Base-by-base conservation (phyloP, 2,888 invertebrate species). In the Zygogramma bicolorata region DNA sequence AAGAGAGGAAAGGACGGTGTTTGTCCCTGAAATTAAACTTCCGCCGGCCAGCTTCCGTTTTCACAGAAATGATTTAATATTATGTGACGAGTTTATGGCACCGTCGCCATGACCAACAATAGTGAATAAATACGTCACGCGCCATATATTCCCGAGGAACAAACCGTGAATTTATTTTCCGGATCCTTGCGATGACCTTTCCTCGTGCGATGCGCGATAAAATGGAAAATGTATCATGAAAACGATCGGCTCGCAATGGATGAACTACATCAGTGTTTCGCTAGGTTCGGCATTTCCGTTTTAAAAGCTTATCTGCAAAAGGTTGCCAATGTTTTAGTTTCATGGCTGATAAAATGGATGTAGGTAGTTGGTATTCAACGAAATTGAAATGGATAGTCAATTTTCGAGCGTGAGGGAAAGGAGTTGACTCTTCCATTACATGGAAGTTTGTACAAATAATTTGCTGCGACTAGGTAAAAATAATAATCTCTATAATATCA, bases 141-240 rank as follows among this genome's bases (percentile, higher is more conserved):
- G 25, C 27, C 22, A 53, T 53, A 53, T 53, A 53, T 27, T 53
- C 27, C 1, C n/a, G 27, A 27, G 53, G 27, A 53, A 53, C 53
- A 53, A 53, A 53, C 53, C 53, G 27, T 53, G 53, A 53, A 53
- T 61, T 61, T 61, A 61, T 61, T 61, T 61, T 31, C 25, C 61
- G 22, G 61, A 40, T 61, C 40, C 20, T 38, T 34, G 38, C 34
- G 61, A 61, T 61, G 61, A 61, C 61, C 61, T 61, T 61, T 38
- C 13, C 53, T 53, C 53, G 53, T 25, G 53, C 53, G 53, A 53
- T 53, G 13, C 27, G 25, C 53, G 27, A 53, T 53, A 53, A 53
- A 22, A n/a, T 53, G 6, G 53, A 53, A 46, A 53, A 53, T 27
- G 53, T 53, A 27, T 53, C 25, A 25, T 53, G 27, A 22, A 53